These are phyloP conservation scores for Oreochromis aureus DNA, from an alignment of 2,113 vertebrate species.

Conservation along the genomic window DNA sequence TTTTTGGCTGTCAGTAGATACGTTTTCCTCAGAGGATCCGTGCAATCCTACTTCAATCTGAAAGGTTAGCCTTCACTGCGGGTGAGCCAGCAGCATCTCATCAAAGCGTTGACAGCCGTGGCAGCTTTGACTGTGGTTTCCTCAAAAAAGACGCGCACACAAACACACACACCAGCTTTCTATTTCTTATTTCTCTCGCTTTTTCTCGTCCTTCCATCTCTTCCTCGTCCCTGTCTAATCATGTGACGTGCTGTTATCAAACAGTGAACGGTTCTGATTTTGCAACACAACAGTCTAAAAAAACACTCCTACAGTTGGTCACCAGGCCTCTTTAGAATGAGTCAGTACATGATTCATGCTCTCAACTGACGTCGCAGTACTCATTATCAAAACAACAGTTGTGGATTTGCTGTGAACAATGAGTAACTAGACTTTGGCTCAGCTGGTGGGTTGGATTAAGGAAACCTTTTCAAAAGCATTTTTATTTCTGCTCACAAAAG, in stretches of 20 bases:
- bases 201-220: not conserved
- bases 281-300: not conserved
- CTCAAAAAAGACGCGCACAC: not conserved
- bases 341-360: constrained; percentile 3
- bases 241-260: not conserved
- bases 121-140: not conserved
- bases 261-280: not conserved
- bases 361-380: not conserved
- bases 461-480: not conserved
- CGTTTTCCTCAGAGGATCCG: not conserved
- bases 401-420: not conserved
- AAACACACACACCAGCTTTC: not conserved
- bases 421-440: not conserved
- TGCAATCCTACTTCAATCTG: not conserved
- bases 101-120: not conserved
- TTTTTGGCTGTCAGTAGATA: not conserved
- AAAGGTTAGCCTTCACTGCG: not conserved
- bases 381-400: not conserved
- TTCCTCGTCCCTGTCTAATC: not conserved
- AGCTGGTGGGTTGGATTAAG: not conserved
- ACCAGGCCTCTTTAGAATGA: not conserved
- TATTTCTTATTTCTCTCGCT: not conserved
- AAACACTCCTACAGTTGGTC: not conserved
- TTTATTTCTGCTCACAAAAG: not conserved
- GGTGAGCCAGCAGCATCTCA: not conserved